These are phyloP conservation scores for Drosophila ezoana DNA, from an alignment of 2,888 invertebrate genomes.

Conservation along the genomic window DNA sequence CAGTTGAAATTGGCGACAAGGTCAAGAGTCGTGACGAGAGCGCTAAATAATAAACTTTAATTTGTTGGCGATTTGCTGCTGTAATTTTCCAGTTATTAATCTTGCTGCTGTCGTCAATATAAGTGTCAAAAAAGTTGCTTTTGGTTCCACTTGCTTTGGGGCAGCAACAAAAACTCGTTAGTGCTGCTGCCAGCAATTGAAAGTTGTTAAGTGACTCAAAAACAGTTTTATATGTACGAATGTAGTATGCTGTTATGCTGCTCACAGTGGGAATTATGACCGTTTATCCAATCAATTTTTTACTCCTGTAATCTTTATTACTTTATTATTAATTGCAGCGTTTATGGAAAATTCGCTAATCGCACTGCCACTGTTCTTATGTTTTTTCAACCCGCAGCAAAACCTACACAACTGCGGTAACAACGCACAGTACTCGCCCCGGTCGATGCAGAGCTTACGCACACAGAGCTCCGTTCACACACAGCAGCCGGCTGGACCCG, in stretches of 20 bases:
- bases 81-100: slow-evolving; percentile 75
- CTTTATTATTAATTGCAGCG: slow-evolving; percentile 56
- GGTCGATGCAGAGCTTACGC: slow-evolving; percentile 77
- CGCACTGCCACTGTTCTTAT: slow-evolving; percentile 21
- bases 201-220: slow-evolving; percentile 76
- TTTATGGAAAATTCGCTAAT: slow-evolving; percentile 40
- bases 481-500: slow-evolving; percentile 90
- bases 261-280: slow-evolving; percentile 20
- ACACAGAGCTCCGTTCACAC: slow-evolving; percentile 91
- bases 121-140: slow-evolving; percentile 31
- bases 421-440: slow-evolving; percentile 50
- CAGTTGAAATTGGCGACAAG: slow-evolving; percentile 49
- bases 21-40: slow-evolving; percentile 58
- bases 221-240: slow-evolving; percentile 26
- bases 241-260: background rate
- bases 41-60: slow-evolving; percentile 52
- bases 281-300: slow-evolving; percentile 42
- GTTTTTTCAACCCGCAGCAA: slow-evolving; percentile 40
- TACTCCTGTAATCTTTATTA: slow-evolving; percentile 59
- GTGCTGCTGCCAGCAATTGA: slow-evolving; percentile 60
- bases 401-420: slow-evolving; percentile 64
- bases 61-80: slow-evolving; percentile 60
- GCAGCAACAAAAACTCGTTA: slow-evolving; percentile 54
- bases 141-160: slow-evolving; percentile 25
- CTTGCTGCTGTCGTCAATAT: slow-evolving; percentile 45